phyloP scores from a whole-genome alignment of 2,113 vertebrate species.

The Melozone crissalis region DNA sequence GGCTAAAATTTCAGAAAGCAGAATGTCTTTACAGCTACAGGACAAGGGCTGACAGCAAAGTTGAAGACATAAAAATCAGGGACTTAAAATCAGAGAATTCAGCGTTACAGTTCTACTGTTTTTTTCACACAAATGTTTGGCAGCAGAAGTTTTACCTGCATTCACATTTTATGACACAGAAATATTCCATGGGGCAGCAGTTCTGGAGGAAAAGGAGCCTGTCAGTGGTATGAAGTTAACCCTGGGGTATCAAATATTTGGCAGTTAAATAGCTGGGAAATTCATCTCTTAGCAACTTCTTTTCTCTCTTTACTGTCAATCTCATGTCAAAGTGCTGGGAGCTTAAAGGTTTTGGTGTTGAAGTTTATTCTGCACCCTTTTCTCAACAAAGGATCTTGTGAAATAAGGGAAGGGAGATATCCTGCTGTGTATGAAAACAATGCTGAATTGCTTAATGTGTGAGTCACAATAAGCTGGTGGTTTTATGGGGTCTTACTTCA shows the following conservation, averaged over 20 bases:
- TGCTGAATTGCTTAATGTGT: background rate
- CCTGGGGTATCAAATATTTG: slow-evolving; percentile 8
- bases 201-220: slow-evolving; percentile 20
- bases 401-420: background rate
- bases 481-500: background rate
- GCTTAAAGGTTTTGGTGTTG: slow-evolving; percentile 2
- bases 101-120: background rate
- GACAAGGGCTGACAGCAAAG: background rate
- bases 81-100: background rate
- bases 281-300: slow-evolving; percentile 23
- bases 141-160: background rate
- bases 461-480: background rate
- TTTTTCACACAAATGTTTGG: background rate
- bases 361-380: slow-evolving; percentile 1
- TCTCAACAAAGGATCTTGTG: background rate
- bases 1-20: background rate
- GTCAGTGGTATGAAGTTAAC: background rate
- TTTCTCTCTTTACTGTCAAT: slow-evolving; percentile 18
- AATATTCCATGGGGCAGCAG: background rate
- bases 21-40: background rate
- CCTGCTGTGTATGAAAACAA: background rate
- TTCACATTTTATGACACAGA: slow-evolving; percentile 35
- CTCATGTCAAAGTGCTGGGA: background rate
- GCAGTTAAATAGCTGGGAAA: slow-evolving; percentile 26
- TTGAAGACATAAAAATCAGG: background rate